phyloP scores from a whole-genome alignment of 2,888 invertebrate species.

The Syrista parreyssii region DNA sequence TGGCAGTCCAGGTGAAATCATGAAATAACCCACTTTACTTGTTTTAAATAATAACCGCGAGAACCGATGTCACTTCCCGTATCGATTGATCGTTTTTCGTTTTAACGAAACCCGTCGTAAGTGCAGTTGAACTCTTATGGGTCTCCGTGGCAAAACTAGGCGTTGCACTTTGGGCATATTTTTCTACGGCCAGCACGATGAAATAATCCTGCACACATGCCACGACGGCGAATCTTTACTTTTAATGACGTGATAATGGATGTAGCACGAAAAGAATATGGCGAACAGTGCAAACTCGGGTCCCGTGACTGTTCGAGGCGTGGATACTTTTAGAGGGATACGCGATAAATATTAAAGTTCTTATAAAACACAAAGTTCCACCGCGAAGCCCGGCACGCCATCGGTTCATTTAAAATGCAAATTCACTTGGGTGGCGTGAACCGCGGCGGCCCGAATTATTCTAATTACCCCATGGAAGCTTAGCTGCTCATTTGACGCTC shows the following conservation, averaged over 20 bases:
- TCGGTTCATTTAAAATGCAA: constrained; percentile 67
- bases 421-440: constrained; percentile 61
- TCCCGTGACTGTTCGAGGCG: neutral
- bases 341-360: constrained; percentile 58
- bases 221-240: neutral
- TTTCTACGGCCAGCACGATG: neutral
- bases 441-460: constrained; percentile 62
- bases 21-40: neutral
- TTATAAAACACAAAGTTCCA: constrained; percentile 61
- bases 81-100: neutral
- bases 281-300: neutral
- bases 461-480: constrained; percentile 62
- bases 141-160: neutral
- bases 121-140: neutral
- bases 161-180: neutral
- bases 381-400: constrained; percentile 57
- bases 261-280: neutral
- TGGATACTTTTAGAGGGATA: constrained; percentile 5
- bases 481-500: constrained; percentile 45
- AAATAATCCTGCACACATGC: neutral
- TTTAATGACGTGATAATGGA: neutral
- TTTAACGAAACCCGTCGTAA: neutral
- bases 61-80: neutral
- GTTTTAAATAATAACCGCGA: neutral
- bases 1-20: neutral